These are phyloP conservation scores for Ophion costatus DNA, from an alignment of 2,888 invertebrate genomes.

Conservation along the genomic window DNA sequence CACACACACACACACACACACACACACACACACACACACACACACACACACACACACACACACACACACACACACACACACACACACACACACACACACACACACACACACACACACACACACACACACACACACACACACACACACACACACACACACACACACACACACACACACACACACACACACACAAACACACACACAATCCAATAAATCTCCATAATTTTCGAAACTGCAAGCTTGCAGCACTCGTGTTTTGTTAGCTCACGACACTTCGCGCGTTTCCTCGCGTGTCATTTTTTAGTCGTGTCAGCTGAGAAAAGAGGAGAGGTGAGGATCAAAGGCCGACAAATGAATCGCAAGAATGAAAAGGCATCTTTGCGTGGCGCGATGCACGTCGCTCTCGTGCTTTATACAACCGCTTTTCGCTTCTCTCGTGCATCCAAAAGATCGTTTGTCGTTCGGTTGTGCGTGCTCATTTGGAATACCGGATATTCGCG, in stretches of 20 bases:
- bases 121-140: too few relatives aligned
- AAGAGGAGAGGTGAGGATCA: conserved; percentile 70
- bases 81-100: too few relatives aligned
- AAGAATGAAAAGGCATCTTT: conserved; percentile 69
- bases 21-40: too few relatives aligned
- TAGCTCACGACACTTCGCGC: conserved; percentile 62
- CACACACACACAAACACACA: not conserved
- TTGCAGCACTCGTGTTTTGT: conserved; percentile 30
- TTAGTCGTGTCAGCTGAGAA: conserved; percentile 53
- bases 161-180: not conserved
- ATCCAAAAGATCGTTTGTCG: conserved; percentile 7
- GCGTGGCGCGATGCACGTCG: conserved; percentile 45
- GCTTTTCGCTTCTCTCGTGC: conserved; percentile 1
- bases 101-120: too few relatives aligned
- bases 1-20: too few relatives aligned
- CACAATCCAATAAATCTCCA: conserved; percentile 74
- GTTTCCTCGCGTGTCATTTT: conserved; percentile 52
- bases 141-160: too few relatives aligned
- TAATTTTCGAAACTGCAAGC: conserved; percentile 72
- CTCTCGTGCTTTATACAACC: not conserved
- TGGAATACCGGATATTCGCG: conserved; percentile 25
- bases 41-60: too few relatives aligned
- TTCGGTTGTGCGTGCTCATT: conserved; percentile 29
- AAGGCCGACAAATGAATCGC: conserved; percentile 80
- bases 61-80: too few relatives aligned